phyloP scores from a whole-genome alignment of 35 echinoderm and acorn worm genomes.

The Chiridota heheva region DNA sequence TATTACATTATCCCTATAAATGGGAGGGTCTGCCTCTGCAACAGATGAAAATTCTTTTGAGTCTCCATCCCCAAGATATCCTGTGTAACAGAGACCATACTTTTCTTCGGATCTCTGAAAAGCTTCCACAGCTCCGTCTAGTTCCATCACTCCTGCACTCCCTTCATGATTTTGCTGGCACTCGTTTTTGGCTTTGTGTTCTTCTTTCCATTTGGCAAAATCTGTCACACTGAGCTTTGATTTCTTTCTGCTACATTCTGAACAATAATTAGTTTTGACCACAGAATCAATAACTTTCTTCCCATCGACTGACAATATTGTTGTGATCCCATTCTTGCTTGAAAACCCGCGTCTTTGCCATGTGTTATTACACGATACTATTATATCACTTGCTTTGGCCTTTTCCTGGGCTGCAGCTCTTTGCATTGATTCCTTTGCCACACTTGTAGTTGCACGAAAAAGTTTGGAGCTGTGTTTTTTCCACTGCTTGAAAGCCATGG shows the following conservation, averaged over 20 bases:
- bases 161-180: neutral
- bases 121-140: neutral
- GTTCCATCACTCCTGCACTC: slow-evolving; percentile 5
- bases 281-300: slow-evolving; percentile 17
- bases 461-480: no score
- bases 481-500: no score
- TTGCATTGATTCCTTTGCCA: no score
- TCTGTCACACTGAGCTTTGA: neutral
- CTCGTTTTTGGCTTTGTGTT: neutral
- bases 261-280: slow-evolving; percentile 11
- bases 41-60: neutral
- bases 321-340: slow-evolving; percentile 34
- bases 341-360: slow-evolving; percentile 16
- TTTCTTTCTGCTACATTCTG: neutral
- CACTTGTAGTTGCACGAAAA: no score
- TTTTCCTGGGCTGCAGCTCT: no score
- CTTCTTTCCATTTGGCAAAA: slow-evolving; percentile 8
- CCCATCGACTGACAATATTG: neutral
- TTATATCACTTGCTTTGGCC: slow-evolving; percentile 9
- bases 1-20: neutral
- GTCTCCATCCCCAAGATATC: slow-evolving; percentile 33
- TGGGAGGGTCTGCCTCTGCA: neutral
- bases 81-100: neutral
- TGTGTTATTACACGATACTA: slow-evolving; percentile 13
- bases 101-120: neutral